Evolutionary conservation across 2,113 vertebrate genomes (phyloP), one percentile per base, ranked within the genome.

Genomic region (Hippocampus guttulatus): DNA sequence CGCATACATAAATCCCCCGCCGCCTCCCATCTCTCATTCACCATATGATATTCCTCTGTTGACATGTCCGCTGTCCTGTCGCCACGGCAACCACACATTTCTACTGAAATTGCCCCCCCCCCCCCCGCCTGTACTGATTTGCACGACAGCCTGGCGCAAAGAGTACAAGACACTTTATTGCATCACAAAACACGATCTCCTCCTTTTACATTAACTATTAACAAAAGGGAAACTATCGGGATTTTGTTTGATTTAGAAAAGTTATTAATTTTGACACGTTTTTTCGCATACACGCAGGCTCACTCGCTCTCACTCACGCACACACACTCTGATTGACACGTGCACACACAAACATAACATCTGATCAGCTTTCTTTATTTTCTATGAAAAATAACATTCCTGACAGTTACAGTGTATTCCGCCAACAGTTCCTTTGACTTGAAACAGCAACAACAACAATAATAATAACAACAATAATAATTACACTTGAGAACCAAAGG

Each of bases 371-470:
- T 92, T 91, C 14, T 87, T 85, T 80, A 88, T 87, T 92, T 92
- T 91, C 90, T 91, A 91, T 87, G 91, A 92, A 93, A 90, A 92
- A 93, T 90, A 91, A 89, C 88, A 91, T 91, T 90, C 83, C 86
- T 89, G 72, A 91, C 90, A 90, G 82, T 81, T 89, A 90, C 85
- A 89, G 84, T 87, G 84, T 87, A 83, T 79, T 89, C 88, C 87
- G 90, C 88, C 86, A 90, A 88, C 82, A 87, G 87, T 88, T 68
- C 51, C 33, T 40, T 68, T 45, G 41, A 65, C 67, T 25, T 54
- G 67, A 68, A 68, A 68, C 33, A 84, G 80, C 81, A 82, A 84
- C 72, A 84, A 83, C 77, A 83, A 78, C 83, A 90, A 78, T 84
- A 90, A 90, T 92, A 91, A 81, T 70, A 84, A 83, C 77, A 64